These are phyloP conservation scores for Urocitellus parryii DNA, from an alignment of 2,113 vertebrate species.

Conservation along the genomic window DNA sequence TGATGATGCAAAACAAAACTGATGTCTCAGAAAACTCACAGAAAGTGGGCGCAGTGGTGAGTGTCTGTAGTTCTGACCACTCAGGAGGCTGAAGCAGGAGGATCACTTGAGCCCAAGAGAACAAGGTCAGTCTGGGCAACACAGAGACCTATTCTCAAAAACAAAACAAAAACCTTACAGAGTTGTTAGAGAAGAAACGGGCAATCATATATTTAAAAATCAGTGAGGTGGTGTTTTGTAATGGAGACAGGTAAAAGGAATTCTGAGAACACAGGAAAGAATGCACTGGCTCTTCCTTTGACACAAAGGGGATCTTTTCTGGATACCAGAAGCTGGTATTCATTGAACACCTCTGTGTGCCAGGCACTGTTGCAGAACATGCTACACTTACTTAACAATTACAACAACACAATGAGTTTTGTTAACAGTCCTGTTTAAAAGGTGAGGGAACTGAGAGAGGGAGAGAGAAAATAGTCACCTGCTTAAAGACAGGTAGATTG, in stretches of 20 bases:
- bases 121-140: not conserved
- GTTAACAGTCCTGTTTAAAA: not conserved
- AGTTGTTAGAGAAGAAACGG: not conserved
- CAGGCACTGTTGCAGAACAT: not conserved
- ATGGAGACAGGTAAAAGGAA: not conserved
- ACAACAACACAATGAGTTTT: not conserved
- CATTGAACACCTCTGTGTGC: not conserved
- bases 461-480: not conserved
- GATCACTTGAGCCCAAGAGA: not conserved
- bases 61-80: not conserved
- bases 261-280: not conserved
- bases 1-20: not conserved
- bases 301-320: not conserved
- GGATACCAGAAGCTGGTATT: not conserved
- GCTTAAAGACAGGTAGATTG: not conserved
- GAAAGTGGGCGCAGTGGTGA: not conserved
- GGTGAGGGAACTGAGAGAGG: not conserved
- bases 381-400: not conserved
- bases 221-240: not conserved
- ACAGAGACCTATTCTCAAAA: not conserved
- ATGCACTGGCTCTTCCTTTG: not conserved
- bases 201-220: not conserved
- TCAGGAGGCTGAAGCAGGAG: not conserved
- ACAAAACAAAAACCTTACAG: not conserved
- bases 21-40: not conserved